These are phyloP conservation scores for Adelphocoris suturalis DNA, from an alignment of 2,888 invertebrate species.

Conservation along the genomic window DNA sequence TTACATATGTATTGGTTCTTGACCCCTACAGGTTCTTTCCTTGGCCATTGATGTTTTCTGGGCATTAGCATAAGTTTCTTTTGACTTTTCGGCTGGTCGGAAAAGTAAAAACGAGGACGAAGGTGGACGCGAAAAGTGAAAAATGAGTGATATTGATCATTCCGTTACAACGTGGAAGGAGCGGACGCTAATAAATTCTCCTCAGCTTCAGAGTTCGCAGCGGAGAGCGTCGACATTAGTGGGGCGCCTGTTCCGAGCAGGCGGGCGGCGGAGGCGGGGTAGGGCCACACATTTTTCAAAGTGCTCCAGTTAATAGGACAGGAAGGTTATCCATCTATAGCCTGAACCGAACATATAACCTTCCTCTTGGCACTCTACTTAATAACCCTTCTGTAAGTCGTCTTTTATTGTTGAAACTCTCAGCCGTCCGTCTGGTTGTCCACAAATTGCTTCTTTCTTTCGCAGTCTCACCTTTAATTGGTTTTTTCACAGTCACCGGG, in stretches of 20 bases:
- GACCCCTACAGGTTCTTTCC: too few species aligned
- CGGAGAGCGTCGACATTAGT: constrained; percentile 57
- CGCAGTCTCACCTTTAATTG: constrained; percentile 17
- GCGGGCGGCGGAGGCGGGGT: constrained; percentile 12
- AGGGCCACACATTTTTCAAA: constrained; percentile 66
- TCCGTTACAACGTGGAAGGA: constrained; percentile 40
- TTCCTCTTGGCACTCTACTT: constrained; percentile 46
- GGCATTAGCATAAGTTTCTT: too few species aligned
- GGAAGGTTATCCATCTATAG: constrained; percentile 64
- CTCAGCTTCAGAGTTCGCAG: constrained; percentile 36
- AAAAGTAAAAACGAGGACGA: neutral
- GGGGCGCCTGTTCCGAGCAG: neutral
- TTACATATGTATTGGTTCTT: too few species aligned
- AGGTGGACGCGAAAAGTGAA: constrained; percentile 48
- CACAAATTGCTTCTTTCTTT: constrained; percentile 37
- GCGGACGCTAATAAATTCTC: constrained; percentile 62
- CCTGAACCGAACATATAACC: constrained; percentile 54
- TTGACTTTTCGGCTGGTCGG: too few species aligned
- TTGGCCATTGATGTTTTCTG: too few species aligned
- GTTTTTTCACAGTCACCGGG: neutral
- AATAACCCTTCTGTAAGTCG: constrained; percentile 48
- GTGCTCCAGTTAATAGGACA: constrained; percentile 66
- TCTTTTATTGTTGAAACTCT: constrained; percentile 30
- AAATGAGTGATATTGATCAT: constrained; percentile 65
- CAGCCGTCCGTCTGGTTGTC: constrained; percentile 34